Base-by-base conservation (phyloP, 2,797 vertebrate species). In the Glyptemys insculpta region DNA sequence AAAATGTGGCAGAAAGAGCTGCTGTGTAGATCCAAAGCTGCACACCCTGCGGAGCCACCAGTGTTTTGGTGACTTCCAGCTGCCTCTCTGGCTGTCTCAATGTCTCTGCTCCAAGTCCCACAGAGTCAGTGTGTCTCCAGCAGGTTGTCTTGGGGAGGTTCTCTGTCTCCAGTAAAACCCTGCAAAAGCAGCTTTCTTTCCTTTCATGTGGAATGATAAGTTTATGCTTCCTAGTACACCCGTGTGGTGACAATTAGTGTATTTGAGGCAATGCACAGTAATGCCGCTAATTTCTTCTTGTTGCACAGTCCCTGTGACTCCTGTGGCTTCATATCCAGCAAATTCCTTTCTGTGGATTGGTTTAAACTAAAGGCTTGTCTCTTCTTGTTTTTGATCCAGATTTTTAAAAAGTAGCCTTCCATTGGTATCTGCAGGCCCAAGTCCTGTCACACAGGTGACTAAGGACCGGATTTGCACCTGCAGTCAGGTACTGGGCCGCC, bases 1-100 rank as follows among this genome's bases (percentile, higher is more conserved):
- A 97, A 96, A 97, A 96, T 97, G 95, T 95, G 89, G 95, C 96
- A 96, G 96, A 96, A 97, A 97, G 92, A 92, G 89, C 96, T 96
- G 88, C 93, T 1, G 86, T 94, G 89, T 37, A 41, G 65, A 72
- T 3, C n/a, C 92, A 91, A 81, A 95, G 85, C 82, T 37, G 19
- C n/a, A 41, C 79, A 80, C 91, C 91, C 95, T 94, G 94, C 86
- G 1, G 94, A 90, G 92, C 74, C 56, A 52, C 87, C 68, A 59
- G 92, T 97, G 96, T 95, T 96, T 94, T 92, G 16, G 0, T 80
- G 74, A 83, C 84, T 94, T 90, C 65, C 89, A 86, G 65, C 84
- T 5, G 21, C 86, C 91, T 79, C 0, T 3, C 59, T 94, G 91
- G 83, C 89, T 96, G 65, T 91, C 90, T 79, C 82, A 81, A 65